Percentiles rank a stretch among this genome's conserved stretches.
phyloP scores from a whole-genome alignment of 2,888 invertebrate species.

The Phaonia tiefii region DNA sequence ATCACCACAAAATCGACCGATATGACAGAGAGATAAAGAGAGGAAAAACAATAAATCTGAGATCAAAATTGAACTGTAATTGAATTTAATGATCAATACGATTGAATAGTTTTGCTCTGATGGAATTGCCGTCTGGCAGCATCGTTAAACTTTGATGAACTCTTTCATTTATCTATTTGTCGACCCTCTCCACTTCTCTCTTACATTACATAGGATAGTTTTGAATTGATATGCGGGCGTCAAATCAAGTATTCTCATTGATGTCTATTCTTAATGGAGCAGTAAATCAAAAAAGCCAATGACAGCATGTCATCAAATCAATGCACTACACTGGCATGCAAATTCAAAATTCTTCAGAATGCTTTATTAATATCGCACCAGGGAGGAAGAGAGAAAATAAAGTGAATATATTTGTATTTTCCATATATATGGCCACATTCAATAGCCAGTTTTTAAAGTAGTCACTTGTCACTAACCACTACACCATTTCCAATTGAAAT shows the following conservation, averaged over 20 bases:
- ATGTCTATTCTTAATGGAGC: conserved; percentile 36
- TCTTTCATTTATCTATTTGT: conserved; percentile 29
- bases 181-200: neutral
- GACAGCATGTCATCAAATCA: conserved; percentile 22
- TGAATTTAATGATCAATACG: conserved; percentile 35
- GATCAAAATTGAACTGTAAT: conserved; percentile 24
- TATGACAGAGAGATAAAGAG: no score
- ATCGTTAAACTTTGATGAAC: conserved; percentile 11
- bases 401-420: no score
- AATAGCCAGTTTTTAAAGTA: no score
- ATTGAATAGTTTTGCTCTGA: conserved; percentile 14
- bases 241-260: conserved; percentile 19
- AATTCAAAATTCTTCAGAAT: neutral
- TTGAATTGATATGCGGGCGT: conserved; percentile 47
- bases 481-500: no score
- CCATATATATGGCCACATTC: no score
- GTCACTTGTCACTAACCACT: no score
- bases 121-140: conserved; percentile 28
- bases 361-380: neutral
- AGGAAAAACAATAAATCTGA: neutral
- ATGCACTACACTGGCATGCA: neutral
- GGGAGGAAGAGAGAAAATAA: neutral
- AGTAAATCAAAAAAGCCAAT: conserved; percentile 44
- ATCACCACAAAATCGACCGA: conserved; percentile 18
- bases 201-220: neutral